A percentile compares a stretch with the other conserved stretches of the same genome.
phyloP scores from a whole-genome alignment of 2,888 invertebrate species.

The Silvanus unidentatus region DNA sequence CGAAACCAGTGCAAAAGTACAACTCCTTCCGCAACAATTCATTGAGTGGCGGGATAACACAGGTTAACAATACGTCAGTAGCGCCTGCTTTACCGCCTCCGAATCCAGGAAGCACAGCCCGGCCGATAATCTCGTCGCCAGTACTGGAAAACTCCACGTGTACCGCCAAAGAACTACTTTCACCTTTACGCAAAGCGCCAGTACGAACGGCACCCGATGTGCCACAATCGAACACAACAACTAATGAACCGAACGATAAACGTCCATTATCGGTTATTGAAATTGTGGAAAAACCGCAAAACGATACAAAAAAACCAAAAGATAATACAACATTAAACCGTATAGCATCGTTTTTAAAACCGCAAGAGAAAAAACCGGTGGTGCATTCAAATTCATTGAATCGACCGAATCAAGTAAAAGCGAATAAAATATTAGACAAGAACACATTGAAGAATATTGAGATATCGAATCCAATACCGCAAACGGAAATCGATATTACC shows the following conservation, averaged over 20 bases:
- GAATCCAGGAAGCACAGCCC: constrained; percentile 56
- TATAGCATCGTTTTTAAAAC: constrained; percentile 69
- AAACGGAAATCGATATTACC: constrained; percentile 59
- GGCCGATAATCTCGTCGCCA: constrained; percentile 76
- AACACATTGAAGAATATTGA: constrained; percentile 67
- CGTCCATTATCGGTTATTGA: constrained; percentile 48
- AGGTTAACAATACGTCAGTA: constrained; percentile 41
- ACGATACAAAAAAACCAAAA: constrained; percentile 53
- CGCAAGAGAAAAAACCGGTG: constrained; percentile 51
- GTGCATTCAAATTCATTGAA: constrained; percentile 55
- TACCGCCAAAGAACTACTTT: constrained; percentile 66
- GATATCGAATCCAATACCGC: constrained; percentile 78
- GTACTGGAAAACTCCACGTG: constrained; percentile 77
- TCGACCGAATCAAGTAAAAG: constrained; percentile 54
- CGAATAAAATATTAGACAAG: constrained; percentile 63
- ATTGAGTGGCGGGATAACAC: constrained; percentile 45
- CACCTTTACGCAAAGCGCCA: constrained; percentile 58
- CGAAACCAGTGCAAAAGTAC: constrained; percentile 30
- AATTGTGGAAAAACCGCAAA: constrained; percentile 19
- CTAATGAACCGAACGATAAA: constrained; percentile 49
- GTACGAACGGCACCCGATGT: constrained; percentile 55
- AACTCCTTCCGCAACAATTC: constrained; percentile 43
- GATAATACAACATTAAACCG: constrained; percentile 54
- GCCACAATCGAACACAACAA: constrained; percentile 36
- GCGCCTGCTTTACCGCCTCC: constrained; percentile 58